phyloP scores from a whole-genome alignment of 2,888 invertebrate genomes.

The Scrobipalpa atriplicella region DNA sequence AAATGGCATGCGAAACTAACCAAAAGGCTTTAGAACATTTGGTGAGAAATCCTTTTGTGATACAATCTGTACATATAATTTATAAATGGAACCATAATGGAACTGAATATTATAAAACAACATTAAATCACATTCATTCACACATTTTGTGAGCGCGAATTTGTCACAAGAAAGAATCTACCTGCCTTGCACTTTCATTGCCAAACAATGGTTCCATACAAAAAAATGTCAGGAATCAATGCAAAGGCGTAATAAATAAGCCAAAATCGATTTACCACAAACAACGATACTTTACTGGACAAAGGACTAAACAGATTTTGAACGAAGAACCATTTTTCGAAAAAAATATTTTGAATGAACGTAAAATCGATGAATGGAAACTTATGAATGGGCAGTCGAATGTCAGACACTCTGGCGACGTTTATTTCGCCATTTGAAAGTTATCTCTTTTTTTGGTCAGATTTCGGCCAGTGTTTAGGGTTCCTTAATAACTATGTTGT shows the following conservation, averaged over 20 bases:
- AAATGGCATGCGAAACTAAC: too few species aligned
- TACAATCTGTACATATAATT: background rate
- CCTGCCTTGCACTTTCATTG: constrained; percentile 32
- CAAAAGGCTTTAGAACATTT: too few species aligned
- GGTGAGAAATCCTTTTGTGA: background rate
- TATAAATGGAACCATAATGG: background rate
- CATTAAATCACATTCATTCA: constrained; percentile 8
- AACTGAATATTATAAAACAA: background rate
- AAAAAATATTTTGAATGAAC: constrained; percentile 45
- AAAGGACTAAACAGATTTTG: constrained; percentile 34
- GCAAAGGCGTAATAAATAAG: constrained; percentile 51
- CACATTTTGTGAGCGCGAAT: background rate
- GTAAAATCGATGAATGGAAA: constrained; percentile 45
- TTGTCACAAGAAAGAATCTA: constrained; percentile 23
- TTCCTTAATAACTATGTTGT: background rate
- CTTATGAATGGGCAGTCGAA: constrained; percentile 39
- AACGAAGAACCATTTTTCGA: constrained; percentile 27
- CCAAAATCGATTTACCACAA: constrained; percentile 51
- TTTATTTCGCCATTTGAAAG: constrained; percentile 44
- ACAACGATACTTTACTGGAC: constrained; percentile 38
- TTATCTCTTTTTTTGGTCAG: constrained; percentile 34
- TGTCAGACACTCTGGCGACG: constrained; percentile 52
- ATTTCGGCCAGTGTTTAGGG: constrained; percentile 5
- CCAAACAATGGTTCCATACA: constrained; percentile 14
- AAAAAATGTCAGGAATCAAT: constrained; percentile 30